These are phyloP conservation scores for Atherinosoma microstoma DNA, from an alignment of 2,797 vertebrate genomes.

Conservation along the genomic window DNA sequence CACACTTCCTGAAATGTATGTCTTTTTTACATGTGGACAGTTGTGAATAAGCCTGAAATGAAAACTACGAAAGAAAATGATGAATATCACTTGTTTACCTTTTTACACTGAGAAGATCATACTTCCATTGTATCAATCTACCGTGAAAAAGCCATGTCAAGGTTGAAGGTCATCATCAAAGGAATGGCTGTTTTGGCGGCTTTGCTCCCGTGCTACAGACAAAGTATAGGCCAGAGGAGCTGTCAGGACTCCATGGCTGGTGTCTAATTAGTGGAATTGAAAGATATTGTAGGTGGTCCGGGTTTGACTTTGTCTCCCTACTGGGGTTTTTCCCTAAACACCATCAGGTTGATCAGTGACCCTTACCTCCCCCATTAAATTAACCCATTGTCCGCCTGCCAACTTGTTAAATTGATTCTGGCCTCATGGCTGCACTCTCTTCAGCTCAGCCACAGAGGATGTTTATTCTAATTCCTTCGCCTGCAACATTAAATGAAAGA, in stretches of 20 bases:
- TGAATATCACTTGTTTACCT: background rate
- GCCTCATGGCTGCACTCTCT: conserved; percentile 16
- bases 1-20: background rate
- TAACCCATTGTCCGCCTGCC: conserved; percentile 69
- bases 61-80: background rate
- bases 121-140: background rate
- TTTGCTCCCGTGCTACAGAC: conserved; percentile 22
- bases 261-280: conserved; percentile 72
- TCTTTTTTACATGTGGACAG: background rate
- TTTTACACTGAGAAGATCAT: conserved; percentile 19
- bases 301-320: conserved; percentile 46
- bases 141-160: conserved; percentile 9
- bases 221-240: conserved; percentile 46
- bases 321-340: conserved; percentile 67
- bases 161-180: conserved; percentile 24
- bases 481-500: conserved; percentile 21
- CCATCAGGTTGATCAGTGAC: conserved; percentile 64
- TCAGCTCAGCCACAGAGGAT: conserved; percentile 14
- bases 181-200: conserved; percentile 35
- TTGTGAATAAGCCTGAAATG: conserved; percentile 14
- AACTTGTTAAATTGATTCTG: conserved; percentile 45
- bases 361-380: conserved; percentile 56
- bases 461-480: conserved; percentile 28
- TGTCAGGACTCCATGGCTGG: conserved; percentile 26
- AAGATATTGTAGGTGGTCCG: conserved; percentile 59